A percentile compares a stretch with the other conserved stretches of the same genome.
Evolutionary conservation across 2,797 vertebrate species (phyloP).

Genomic region (Crenuchus spilurus): DNA sequence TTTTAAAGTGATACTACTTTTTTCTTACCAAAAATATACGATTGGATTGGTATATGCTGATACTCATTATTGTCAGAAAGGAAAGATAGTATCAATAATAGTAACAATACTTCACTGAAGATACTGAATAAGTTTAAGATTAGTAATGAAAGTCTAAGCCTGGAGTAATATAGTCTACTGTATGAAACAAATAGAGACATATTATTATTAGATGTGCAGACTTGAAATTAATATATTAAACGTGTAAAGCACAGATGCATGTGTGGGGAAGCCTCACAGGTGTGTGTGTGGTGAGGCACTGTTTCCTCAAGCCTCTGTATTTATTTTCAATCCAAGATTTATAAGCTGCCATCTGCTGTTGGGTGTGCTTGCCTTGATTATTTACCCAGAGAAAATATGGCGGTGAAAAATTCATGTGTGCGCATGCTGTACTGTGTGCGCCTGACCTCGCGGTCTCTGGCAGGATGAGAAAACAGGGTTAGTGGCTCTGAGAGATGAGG

Average conservation of each 20-base stretch:
- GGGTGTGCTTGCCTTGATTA: conserved; percentile 66
- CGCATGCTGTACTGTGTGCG: conserved; percentile 53
- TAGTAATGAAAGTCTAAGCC: too few species aligned
- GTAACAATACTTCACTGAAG: too few species aligned
- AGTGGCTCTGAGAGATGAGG: conserved; percentile 68
- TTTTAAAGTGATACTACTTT: too few species aligned
- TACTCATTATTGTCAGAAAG: too few species aligned
- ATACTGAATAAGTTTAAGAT: too few species aligned
- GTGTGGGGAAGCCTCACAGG: conserved; percentile 20
- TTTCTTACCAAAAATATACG: too few species aligned
- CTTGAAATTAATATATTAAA: conserved; percentile 9
- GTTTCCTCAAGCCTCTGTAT: conserved; percentile 55
- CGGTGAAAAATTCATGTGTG: conserved; percentile 75
- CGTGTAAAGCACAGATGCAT: conserved; percentile 45
- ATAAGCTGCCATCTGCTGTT: conserved; percentile 68
- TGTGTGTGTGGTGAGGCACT: conserved; percentile 28
- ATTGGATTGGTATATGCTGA: too few species aligned
- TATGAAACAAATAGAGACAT: neutral
- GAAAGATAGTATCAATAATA: too few species aligned
- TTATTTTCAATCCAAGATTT: conserved; percentile 74
- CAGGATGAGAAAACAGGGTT: conserved; percentile 71
- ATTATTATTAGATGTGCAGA: neutral
- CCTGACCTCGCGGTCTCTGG: conserved; percentile 71
- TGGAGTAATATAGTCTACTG: too few species aligned
- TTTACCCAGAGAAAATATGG: conserved; percentile 78